Base-by-base conservation (phyloP, 2,888 invertebrate species). In the Tenthredo scrophulariae region DNA sequence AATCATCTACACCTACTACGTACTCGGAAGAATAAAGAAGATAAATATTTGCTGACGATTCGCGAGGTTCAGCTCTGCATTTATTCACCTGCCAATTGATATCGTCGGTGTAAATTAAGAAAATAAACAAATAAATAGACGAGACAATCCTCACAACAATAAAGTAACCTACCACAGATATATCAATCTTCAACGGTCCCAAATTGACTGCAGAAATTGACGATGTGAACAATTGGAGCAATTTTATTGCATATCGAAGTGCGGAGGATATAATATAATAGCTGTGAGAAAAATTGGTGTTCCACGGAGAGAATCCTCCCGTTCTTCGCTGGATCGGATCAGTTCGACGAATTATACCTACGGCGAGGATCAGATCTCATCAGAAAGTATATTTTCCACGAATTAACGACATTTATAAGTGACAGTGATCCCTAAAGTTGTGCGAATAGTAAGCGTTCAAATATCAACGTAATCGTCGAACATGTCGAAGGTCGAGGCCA, bases 21-120 rank as follows among this genome's bases (percentile, higher is more conserved):
- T 22, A 67, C 33, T 29, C 29, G 67, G 29, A 18, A 13, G 15
- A 6, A 67, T 67, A 62, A 10, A 62, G 33, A 18, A 67, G 18
- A 67, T 18, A 62, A 62, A 62, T 67, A 67, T 67, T 67, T 18
- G 1, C 67, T 18, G 18, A 67, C 67, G 33, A 67, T 67, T 67
- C 33, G 1, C 13, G 33, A 18, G 18, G 13, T 26, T 29, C 26
- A 3, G 62, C 29, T 62, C 26, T 29, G 29, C 62, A 10, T 62
- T 6, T 18, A 15, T 33, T 67, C 18, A 33, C 18, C 29, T 33
- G 67, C 33, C 33, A 13, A 29, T 33, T 18, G 67, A 67, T 67
- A 18, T 67, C 67, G 67, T 67, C 67, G 67, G 13, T 67, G 33
- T 67, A 6, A 67, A 67, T 29, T 29, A 7, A 26, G 1, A 33